Conservation (phyloP, 2,888 invertebrate species). For the Belgica antarctica region DNA sequence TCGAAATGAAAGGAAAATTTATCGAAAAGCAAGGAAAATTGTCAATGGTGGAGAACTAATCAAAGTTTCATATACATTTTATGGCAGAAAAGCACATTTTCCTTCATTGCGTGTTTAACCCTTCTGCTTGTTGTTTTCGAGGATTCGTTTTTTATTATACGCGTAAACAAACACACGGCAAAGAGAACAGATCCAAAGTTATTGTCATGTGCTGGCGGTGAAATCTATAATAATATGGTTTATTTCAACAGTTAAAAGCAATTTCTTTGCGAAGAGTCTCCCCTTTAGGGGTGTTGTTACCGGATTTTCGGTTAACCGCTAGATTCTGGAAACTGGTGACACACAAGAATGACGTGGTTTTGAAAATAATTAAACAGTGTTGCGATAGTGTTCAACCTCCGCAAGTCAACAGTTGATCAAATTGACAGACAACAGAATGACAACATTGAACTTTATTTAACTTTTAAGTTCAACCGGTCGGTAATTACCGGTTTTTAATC, state of each 20-base stretch:
- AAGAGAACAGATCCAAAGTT: slow-evolving; percentile 34
- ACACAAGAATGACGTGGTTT: too few relatives aligned
- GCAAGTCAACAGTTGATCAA: too few relatives aligned
- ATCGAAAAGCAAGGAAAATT: slow-evolving; percentile 20
- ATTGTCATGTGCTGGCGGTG: slow-evolving; percentile 39
- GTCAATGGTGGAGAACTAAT: slow-evolving; percentile 43
- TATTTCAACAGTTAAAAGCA: slow-evolving; percentile 43
- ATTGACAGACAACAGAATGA: too few relatives aligned
- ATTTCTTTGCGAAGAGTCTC: slow-evolving; percentile 33
- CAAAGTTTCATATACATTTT: slow-evolving; percentile 35
- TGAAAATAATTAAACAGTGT: too few relatives aligned
- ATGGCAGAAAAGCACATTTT: slow-evolving; percentile 29
- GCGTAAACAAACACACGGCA: slow-evolving; percentile 25
- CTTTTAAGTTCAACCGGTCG: too few relatives aligned
- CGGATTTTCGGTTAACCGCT: too few relatives aligned
- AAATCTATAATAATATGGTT: slow-evolving; percentile 43
- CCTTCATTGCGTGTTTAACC: slow-evolving; percentile 40
- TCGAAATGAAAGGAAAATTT: background rate
- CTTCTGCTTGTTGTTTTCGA: slow-evolving; percentile 36
- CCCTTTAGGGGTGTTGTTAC: too few relatives aligned
- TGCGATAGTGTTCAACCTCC: too few relatives aligned
- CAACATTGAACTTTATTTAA: too few relatives aligned
- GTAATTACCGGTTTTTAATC: too few relatives aligned
- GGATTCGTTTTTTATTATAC: slow-evolving; percentile 26
- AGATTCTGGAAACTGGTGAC: too few relatives aligned